These are phyloP conservation scores for Suricata suricatta DNA, from an alignment of 2,113 vertebrate genomes.

Conservation along the genomic window DNA sequence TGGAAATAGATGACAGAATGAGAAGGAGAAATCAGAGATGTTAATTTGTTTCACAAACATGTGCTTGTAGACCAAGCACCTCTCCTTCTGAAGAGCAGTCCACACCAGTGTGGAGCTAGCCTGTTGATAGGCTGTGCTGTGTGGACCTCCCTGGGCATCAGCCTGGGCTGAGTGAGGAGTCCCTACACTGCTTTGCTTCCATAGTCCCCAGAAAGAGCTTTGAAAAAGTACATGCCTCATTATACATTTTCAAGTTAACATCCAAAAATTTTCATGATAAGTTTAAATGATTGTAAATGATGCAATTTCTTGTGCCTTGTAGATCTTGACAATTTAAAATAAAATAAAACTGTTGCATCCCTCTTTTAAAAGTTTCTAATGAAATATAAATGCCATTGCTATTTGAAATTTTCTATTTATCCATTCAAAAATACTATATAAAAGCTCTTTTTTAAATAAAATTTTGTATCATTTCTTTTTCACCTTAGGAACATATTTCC, in stretches of 20 bases:
- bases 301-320: slow-evolving; percentile 52
- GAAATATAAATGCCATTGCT: slow-evolving; percentile 33
- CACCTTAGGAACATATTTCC: slow-evolving; percentile 19
- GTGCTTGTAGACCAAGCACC: background rate
- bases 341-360: slow-evolving; percentile 44
- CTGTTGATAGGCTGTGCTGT: background rate
- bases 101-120: accelerated
- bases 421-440: slow-evolving; percentile 21
- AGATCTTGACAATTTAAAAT: slow-evolving; percentile 61
- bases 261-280: background rate
- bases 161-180: no score
- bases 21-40: background rate
- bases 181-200: background rate
- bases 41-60: background rate
- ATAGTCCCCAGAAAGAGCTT: background rate
- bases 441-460: background rate
- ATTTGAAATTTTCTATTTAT: slow-evolving; percentile 52
- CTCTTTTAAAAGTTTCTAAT: slow-evolving; percentile 45
- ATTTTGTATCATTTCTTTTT: slow-evolving; percentile 35
- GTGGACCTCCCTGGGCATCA: background rate
- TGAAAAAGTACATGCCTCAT: background rate
- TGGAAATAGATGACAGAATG: background rate
- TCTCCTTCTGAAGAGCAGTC: background rate
- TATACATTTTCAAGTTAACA: slow-evolving; percentile 21
- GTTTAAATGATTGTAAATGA: slow-evolving; percentile 55